Evolutionary conservation across 1,140 invertebrate species (phyloP), one percentile per base, ranked within the genome.

Genomic region (Conus ventricosus): DNA sequence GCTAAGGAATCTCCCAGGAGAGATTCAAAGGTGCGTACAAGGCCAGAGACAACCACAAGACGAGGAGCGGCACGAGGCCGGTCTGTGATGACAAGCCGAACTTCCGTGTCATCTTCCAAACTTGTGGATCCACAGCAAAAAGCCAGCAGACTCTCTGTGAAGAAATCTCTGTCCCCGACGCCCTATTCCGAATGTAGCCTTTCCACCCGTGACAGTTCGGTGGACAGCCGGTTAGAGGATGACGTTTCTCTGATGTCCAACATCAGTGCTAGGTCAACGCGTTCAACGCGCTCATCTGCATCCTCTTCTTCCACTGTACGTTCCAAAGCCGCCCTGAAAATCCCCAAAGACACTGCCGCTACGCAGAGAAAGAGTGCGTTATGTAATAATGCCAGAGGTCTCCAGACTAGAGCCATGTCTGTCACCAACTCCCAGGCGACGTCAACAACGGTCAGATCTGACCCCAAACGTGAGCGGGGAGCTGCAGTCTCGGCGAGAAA

Each of bases 201-300:
- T 8, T 60, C 57, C 57, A 60, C 57, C 57, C 71, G 85, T 27
- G 85, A 87, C 54, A 57, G 85, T 71, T 87, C 85, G 13, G 85
- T 87, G 85, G 84, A 85, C 63, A 85, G 84, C 39, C 84, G 84
- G 13, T 0, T 23, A 0, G 84, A 76, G 15, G 84, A 85, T 10
- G 84, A 85, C 51, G 13, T 63, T 13, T 85, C 84, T 15, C 51
- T 76, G 10, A 23, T 85, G 27, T 85, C 84, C 51, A 85, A 76
- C 84, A 54, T 80, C 27, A 87, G 85, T 57, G 51, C 10, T 17
- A 55, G 54, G 54, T 87, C 75, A 10, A 13, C 71, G 6, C 85
- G 67, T 4, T 87, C 85, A 4, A 15, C 71, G 8, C 39, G 39
- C 39, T 60, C 57, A 8, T 60, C 57, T 15, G 8, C 15, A 8